These are phyloP conservation scores for Reinhardtius hippoglossoides DNA, from an alignment of 2,113 vertebrate species.

Conservation along the genomic window DNA sequence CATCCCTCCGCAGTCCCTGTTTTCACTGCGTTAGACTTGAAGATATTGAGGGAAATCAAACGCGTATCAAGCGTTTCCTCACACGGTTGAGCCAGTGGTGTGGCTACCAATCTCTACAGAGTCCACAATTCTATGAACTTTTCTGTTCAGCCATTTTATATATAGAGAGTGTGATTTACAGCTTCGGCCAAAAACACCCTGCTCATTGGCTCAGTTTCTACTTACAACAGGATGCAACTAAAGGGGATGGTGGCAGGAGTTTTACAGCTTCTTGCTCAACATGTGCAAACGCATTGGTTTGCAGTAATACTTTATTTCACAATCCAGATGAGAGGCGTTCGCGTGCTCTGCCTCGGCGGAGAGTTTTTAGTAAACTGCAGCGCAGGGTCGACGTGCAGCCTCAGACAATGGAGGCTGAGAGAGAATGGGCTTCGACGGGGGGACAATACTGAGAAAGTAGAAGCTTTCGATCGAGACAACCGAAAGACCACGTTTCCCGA, in stretches of 20 bases:
- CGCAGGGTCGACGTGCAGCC: constrained; percentile 21
- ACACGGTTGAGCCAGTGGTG: background rate
- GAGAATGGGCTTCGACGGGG: constrained; percentile 38
- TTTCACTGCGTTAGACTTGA: background rate
- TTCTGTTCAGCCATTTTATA: background rate
- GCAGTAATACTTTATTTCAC: background rate
- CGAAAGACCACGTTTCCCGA: background rate
- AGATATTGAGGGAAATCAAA: background rate
- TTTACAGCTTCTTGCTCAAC: background rate
- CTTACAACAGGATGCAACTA: background rate
- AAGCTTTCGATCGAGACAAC: background rate
- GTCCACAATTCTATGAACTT: background rate
- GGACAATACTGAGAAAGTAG: constrained; percentile 28
- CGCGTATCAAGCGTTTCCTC: background rate
- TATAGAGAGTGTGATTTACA: background rate
- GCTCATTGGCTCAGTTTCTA: background rate
- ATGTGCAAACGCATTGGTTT: background rate
- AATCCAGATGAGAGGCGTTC: background rate
- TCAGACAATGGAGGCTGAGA: constrained; percentile 68
- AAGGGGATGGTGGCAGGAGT: background rate
- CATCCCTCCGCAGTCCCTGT: background rate
- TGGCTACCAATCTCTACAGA: no score
- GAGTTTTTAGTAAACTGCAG: constrained; percentile 31
- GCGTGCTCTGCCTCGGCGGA: background rate
- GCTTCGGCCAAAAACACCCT: background rate